A percentile compares a stretch with the other conserved stretches of the same genome.
These are phyloP conservation scores for Elachura formosa DNA, from an alignment of 2,113 vertebrate species.

Conservation along the genomic window DNA sequence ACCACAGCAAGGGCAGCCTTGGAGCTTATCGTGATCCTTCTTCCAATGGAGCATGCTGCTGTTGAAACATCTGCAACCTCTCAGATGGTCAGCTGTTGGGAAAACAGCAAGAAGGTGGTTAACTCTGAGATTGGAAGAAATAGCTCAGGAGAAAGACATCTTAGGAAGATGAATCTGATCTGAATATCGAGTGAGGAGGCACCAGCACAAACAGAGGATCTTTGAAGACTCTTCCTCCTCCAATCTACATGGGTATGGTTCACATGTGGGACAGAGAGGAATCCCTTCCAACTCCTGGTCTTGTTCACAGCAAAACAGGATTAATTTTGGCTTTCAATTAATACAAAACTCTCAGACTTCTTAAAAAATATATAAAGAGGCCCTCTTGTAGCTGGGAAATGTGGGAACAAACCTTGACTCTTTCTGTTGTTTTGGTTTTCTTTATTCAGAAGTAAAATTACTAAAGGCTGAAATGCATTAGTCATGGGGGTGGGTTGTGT, in stretches of 20 bases:
- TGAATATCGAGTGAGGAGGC: background rate
- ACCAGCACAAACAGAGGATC: background rate
- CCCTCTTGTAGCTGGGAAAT: background rate
- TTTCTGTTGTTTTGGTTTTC: background rate
- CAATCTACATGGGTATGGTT: background rate
- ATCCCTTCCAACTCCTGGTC: background rate
- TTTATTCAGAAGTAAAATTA: background rate
- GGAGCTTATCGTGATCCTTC: background rate
- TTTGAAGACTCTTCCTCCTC: background rate
- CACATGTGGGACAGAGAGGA: background rate
- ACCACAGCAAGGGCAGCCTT: background rate
- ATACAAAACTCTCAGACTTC: background rate
- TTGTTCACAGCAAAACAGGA: background rate
- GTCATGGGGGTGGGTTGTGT: background rate
- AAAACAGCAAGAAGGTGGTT: background rate
- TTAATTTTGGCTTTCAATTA: background rate
- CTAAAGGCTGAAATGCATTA: background rate
- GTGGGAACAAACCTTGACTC: background rate
- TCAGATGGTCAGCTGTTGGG: background rate
- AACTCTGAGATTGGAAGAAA: background rate
- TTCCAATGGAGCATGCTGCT: background rate
- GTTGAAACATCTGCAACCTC: background rate
- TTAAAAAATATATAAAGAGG: background rate
- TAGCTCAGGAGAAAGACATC: background rate
- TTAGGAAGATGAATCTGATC: background rate